phyloP scores from a whole-genome alignment of 2,113 vertebrate genomes.

The Lethenteron reissneri region DNA sequence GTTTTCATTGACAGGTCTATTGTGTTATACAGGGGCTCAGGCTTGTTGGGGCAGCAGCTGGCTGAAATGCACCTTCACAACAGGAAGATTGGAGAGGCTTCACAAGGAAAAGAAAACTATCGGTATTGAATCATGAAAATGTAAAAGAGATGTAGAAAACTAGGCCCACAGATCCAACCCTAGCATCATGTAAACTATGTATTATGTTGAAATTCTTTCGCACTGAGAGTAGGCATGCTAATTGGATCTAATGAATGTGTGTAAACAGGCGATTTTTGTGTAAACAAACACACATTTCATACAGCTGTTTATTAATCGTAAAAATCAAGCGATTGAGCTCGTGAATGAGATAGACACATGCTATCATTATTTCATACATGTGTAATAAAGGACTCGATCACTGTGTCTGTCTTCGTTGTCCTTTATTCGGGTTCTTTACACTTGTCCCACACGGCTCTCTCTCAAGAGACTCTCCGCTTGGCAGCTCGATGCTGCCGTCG shows the following conservation, averaged over 20 bases:
- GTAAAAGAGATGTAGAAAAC: neutral
- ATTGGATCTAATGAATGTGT: neutral
- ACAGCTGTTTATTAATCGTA: neutral
- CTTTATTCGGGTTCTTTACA: too few relatives aligned
- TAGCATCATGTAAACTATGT: neutral
- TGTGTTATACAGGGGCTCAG: slow-evolving; percentile 20
- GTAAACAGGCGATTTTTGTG: neutral
- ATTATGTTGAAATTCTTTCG: neutral
- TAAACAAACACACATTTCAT: neutral
- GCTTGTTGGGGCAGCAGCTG: slow-evolving; percentile 39
- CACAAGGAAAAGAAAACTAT: slow-evolving; percentile 36
- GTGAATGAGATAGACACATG: too few relatives aligned
- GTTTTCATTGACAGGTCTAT: neutral
- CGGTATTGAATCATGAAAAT: slow-evolving; percentile 28
- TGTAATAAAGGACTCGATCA: too few relatives aligned
- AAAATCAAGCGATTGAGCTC: too few relatives aligned
- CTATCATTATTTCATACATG: too few relatives aligned
- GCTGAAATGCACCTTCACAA: slow-evolving; percentile 72
- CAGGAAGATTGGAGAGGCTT: slow-evolving; percentile 27
- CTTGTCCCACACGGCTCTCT: too few relatives aligned
- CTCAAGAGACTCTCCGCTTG: too few relatives aligned
- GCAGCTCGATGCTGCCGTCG: too few relatives aligned
- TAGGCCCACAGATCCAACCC: neutral
- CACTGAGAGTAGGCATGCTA: neutral
- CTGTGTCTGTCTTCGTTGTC: too few relatives aligned